phyloP scores from a whole-genome alignment of 2,797 vertebrate species.

The Pterois miles region DNA sequence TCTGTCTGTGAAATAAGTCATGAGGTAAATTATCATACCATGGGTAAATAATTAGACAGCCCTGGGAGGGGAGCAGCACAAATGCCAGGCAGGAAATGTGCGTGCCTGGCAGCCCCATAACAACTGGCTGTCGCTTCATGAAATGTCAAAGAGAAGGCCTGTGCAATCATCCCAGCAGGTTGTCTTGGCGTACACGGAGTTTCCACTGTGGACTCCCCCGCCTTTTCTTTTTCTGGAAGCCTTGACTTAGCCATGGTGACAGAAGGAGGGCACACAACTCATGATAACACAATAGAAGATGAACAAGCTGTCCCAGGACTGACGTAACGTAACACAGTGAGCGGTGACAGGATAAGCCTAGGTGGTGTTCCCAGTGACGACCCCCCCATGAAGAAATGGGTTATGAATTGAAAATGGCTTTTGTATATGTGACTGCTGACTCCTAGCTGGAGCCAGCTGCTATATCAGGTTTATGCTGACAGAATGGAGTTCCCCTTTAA shows the following conservation, averaged over 20 bases:
- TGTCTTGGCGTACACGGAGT: slow-evolving; percentile 31
- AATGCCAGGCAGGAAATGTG: slow-evolving; percentile 30
- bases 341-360: neutral
- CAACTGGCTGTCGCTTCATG: slow-evolving; percentile 52
- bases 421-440: slow-evolving; percentile 31
- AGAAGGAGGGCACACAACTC: slow-evolving; percentile 64
- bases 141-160: slow-evolving; percentile 56
- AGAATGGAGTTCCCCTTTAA: slow-evolving; percentile 37
- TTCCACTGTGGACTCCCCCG: slow-evolving; percentile 47
- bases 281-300: slow-evolving; percentile 50
- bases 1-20: slow-evolving; percentile 23
- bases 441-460: slow-evolving; percentile 8
- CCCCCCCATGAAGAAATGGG: neutral
- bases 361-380: slow-evolving; percentile 15
- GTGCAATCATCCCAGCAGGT: slow-evolving; percentile 54
- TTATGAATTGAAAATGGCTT: slow-evolving; percentile 39
- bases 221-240: slow-evolving; percentile 46
- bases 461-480: slow-evolving; percentile 26
- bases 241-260: slow-evolving; percentile 47
- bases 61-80: slow-evolving; percentile 18
- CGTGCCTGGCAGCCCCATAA: slow-evolving; percentile 28
- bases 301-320: slow-evolving; percentile 38
- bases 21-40: slow-evolving; percentile 39
- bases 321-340: slow-evolving; percentile 12
- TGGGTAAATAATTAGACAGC: slow-evolving; percentile 37